Base-by-base conservation (phyloP, 2,888 invertebrate genomes). In the Druceiella hillmani region DNA sequence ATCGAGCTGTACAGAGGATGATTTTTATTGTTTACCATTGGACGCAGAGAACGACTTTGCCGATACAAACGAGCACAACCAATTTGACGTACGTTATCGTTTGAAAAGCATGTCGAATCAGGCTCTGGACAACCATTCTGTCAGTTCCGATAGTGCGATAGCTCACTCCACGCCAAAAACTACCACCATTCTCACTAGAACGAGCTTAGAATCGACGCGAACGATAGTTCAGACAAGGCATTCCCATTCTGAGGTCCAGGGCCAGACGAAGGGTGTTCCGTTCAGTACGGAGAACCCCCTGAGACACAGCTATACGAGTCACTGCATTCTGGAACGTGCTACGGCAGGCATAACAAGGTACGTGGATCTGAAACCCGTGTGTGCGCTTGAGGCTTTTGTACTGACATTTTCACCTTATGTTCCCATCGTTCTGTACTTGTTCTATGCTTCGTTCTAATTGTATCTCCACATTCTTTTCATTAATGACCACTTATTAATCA, bases 1-100 rank as follows among this genome's bases (percentile, higher is more conserved):
- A 31, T 61, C 66, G 16, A 68, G 69, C 6, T 67, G 67, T 44
- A 51, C 66, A 26, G 69, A 70, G 55, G 70, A 68, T 54, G 68
- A 69, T 53, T 66, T 71, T 55, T 69, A 67, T 53, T 62, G 65
- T 54, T 57, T 67, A 24, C 59, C 63, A 5, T 61, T 64, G 12
- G 66, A 66, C 38, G 54, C 56, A 25, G 64, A 64, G 40, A n/a
- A 36, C 5, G 42, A 45, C 4, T 33, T 41, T 15, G 53, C 48
- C 41, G 60, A 56, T 12, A 39, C 41, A 30, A 58, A 51, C 32
- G 49, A 53, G 17, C 36, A 49, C 35, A 58, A 58, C 39, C 49
- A 53, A 30, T 56, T 61, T 14, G 66, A 67, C 56, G 56, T 63
- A 36, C 53, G 66, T 12, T 33, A 17, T 9, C 26, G 17, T 14